Percentiles rank a stretch among this genome's conserved stretches.
phyloP scores from a whole-genome alignment of 64 coral and sea anemone genomes.

The Anthopleura sola region DNA sequence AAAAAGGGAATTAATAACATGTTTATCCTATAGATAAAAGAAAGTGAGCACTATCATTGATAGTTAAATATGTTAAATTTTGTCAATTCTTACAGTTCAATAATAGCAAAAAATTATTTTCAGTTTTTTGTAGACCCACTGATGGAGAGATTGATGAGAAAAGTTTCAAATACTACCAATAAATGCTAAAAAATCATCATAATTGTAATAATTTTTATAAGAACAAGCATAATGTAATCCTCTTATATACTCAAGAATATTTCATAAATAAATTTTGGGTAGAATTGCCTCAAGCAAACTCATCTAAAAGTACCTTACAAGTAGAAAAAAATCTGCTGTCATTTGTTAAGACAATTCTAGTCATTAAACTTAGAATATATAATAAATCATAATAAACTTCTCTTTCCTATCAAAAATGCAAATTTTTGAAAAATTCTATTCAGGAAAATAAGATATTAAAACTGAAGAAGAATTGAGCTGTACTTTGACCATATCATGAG shows the following conservation, averaged over 20 bases:
- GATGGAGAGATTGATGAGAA: too few species aligned
- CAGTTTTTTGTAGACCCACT: too few species aligned
- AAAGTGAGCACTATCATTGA: too few species aligned
- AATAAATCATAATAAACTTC: conserved; percentile 5
- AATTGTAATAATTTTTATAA: background rate
- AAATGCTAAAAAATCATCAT: background rate
- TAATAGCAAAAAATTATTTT: too few species aligned
- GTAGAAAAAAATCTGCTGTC: background rate
- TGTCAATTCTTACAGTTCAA: too few species aligned
- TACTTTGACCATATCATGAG: background rate
- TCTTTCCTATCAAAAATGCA: background rate
- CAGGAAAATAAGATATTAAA: background rate
- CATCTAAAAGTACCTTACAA: background rate
- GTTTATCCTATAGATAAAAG: too few species aligned
- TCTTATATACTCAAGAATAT: background rate
- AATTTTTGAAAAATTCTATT: background rate
- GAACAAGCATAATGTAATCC: background rate
- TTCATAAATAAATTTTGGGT: background rate
- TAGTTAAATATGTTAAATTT: too few species aligned
- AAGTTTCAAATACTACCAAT: too few species aligned
- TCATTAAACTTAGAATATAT: conserved; percentile 3
- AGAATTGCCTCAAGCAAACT: background rate
- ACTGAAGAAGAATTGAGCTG: background rate
- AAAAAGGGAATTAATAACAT: too few species aligned
- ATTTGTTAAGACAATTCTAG: background rate